Evolutionary conservation across 2,888 invertebrate genomes (phyloP), one percentile per base, ranked within the genome.

Genomic region (Synergus gifuensis): DNA sequence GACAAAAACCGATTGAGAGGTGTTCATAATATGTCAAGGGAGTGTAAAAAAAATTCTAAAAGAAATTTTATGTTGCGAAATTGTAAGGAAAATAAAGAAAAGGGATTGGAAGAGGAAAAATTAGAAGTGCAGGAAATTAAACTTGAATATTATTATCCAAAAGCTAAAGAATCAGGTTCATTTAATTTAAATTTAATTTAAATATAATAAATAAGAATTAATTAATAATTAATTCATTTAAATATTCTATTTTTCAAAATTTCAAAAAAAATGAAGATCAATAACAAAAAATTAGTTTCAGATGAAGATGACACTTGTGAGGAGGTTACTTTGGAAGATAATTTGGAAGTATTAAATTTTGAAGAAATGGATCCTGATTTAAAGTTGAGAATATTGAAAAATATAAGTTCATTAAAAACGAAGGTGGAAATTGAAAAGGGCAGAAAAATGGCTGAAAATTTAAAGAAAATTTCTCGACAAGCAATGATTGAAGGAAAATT

Each of bases 401-500:
- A 64, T n/a, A 36, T 64, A 40, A n/a, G 4, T 9, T 64, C 64
- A 8, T 3, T 8, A 64, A 64, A 64, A 42, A 40, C 64, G 36
- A 9, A 36, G 16, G 85, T 85, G 44, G 79, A 84, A 14, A 81
- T 81, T 4, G 83, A 79, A 36, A 81, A 63, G 22, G 84, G 66
- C n/a, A 86, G 76, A 66, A 80, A 42, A 66, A 83, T 82, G 3
- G 86, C 86, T 2, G 83, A 83, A 9, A 80, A 81, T 40, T 64
- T 87, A 76, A 86, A 81, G 78, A 81, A 22, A 78, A 77, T 76
- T 28, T 82, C 83, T 54, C 49, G 82, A 12, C 54, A 79, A 28
- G 81, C 87, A 14, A 87, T 87, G 85, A 79, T 79, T 3, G 76
- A 82, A 18, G 81, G 83, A 40, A 86, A 86, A 82, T 58, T 79